Base-by-base conservation (phyloP, 2,113 vertebrate genomes). In the Psephotus haematonotus region DNA sequence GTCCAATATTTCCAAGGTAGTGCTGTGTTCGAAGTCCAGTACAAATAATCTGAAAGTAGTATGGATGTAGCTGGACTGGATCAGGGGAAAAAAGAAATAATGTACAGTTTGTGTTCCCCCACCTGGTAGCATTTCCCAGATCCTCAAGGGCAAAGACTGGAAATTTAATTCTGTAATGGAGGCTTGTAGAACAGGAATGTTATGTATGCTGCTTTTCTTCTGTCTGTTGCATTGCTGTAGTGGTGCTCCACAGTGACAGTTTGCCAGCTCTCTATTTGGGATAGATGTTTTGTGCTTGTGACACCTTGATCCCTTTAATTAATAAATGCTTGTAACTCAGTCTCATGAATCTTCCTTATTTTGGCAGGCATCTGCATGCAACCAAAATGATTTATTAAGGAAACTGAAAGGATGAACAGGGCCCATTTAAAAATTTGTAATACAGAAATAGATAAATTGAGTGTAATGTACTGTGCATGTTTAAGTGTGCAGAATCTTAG, bases 181-280 rank as follows among this genome's bases (percentile, higher is more conserved):
- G 7, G 13, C 43, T 88, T 3, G 6, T 6, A 41, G 53, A 88
- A 29, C 10, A 35, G 31, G 10, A 47, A 3, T 50, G 13, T 37
- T 78, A 7, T 0, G 0, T 16, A 13, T 4, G 3, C 18, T 60
- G 17, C 7, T 68, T 35, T 28, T 35, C n/a, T 65, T 24, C 43
- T 60, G 9, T 29, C 13, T 62, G 4, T 71, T 1, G 6, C 24
- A 12, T 22, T 59, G 47, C 37, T 89, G 2, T 10, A 29, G 29
- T 10, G 44, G 44, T 50, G 53, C 17, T 16, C 16, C 33, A 7
- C 1, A 4, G 47, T 22, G 22, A 29, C 13, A 62, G 8, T 39
- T 70, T 86, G 41, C 43, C 59, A 69, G 63, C 39, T 68, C 39
- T 86, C 43, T 7, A 17, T 60, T 65, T 65, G 81, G 47, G n/a